Base-by-base conservation (phyloP, 2,113 vertebrate species). In the Daphoenositta chrysoptera region DNA sequence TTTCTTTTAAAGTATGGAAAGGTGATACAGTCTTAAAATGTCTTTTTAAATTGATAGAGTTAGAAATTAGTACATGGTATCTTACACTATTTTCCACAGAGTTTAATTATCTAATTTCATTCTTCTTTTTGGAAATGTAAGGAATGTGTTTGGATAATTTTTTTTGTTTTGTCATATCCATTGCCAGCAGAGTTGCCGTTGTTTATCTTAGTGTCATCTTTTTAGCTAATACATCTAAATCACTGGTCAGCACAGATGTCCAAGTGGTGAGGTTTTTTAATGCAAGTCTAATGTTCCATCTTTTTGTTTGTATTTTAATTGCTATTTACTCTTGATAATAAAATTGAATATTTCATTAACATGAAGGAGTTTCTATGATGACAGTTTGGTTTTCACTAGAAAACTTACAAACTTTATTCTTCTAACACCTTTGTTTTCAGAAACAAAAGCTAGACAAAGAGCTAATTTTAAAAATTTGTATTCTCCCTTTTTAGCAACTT, bases 251-350 rank as follows among this genome's bases (percentile, higher is more conserved):
- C 31, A 56, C 23, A 44, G 17, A 20, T 61, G 14, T 81, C 35
- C 44, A 47, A 8, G 20, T 45, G 8, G 5, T 45, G 35, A 69
- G 6, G 5, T 8, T 80, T 84, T 90, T 70, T 58, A 72, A 47
- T 75, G n/a, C 51, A 71, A 64, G 45, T 35, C 17, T 68, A 45
- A 42, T n/a, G 11, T 58, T 73, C 30, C 21, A 66, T 44, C 31
- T 40, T 92, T 83, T 80, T 68, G 8, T 37, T 81, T 33, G 51
- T 57, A 24, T 77, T 93, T 93, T 92, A 31, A 56, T 79, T 83
- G 31, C 30, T 83, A 0, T 83, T 90, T 40, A 56, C 31, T 78
- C 24, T 86, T 88, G 58, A 65, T 61, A 63, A 63, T 33, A 77
- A 79, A 83, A 65, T 26, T 5, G 10, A 85, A 51, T 65, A 30